phyloP scores from a whole-genome alignment of 2,888 invertebrate genomes.

The Schizaphis graminum region DNA sequence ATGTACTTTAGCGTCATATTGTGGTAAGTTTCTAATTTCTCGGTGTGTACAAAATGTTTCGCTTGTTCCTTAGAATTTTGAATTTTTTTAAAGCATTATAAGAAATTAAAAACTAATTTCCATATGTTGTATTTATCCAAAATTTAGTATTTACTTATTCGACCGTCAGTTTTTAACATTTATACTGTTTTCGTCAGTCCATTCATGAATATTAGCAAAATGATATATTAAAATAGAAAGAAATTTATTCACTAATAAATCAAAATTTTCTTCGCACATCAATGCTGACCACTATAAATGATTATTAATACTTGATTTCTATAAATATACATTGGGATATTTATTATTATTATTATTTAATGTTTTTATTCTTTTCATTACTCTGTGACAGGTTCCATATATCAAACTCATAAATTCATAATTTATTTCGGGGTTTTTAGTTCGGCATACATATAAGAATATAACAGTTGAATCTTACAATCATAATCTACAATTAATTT shows the following conservation, averaged over 20 bases:
- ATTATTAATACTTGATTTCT: slow-evolving; percentile 62
- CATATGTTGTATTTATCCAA: too few species aligned
- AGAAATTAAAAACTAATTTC: too few species aligned
- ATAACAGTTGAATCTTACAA: slow-evolving; percentile 62
- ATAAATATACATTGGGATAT: slow-evolving; percentile 55
- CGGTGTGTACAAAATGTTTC: neutral
- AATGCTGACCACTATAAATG: neutral
- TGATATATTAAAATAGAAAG: neutral
- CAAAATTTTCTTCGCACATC: neutral
- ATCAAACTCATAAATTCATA: slow-evolving; percentile 67
- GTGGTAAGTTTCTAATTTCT: neutral
- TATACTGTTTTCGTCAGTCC: too few species aligned
- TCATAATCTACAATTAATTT: slow-evolving; percentile 50
- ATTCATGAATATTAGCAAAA: too few species aligned
- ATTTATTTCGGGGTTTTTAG: slow-evolving; percentile 59
- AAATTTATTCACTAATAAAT: neutral
- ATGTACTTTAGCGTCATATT: neutral
- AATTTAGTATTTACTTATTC: too few species aligned
- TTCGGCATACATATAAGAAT: slow-evolving; percentile 61
- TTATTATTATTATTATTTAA: slow-evolving; percentile 53
- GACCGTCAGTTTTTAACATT: too few species aligned
- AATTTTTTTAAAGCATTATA: too few species aligned
- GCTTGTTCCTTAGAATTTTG: neutral
- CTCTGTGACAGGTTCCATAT: slow-evolving; percentile 67
- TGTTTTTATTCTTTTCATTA: slow-evolving; percentile 64